Percentiles rank a stretch among this genome's conserved stretches.
phyloP scores from a whole-genome alignment of 2,797 vertebrate genomes.

The Phoeniculus purpureus region DNA sequence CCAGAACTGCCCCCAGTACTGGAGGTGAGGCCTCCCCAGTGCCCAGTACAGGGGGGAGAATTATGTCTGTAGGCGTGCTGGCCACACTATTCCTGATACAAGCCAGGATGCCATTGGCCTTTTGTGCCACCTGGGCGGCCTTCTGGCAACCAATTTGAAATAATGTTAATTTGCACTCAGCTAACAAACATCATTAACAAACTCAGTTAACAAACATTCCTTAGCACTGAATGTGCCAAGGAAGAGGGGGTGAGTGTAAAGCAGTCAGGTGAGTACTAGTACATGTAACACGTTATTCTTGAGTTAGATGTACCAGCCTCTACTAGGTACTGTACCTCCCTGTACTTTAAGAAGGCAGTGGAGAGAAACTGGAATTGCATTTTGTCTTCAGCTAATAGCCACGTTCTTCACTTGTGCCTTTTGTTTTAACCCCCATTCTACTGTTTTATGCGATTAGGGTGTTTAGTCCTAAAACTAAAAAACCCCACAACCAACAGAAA shows the following conservation, averaged over 20 bases:
- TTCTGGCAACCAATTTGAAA: background rate
- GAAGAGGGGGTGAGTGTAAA: background rate
- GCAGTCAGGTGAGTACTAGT: background rate
- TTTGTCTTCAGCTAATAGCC: background rate
- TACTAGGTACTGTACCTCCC: background rate
- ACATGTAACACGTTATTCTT: background rate
- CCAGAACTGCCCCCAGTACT: too few species aligned
- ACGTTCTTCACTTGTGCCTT: background rate
- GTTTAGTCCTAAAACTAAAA: background rate
- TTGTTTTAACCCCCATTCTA: background rate
- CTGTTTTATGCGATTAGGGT: background rate
- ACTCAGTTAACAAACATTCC: background rate
- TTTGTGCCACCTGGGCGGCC: too few species aligned
- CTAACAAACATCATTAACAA: background rate
- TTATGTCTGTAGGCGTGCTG: too few species aligned
- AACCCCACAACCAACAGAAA: too few species aligned
- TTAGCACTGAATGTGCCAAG: background rate
- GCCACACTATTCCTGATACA: too few species aligned
- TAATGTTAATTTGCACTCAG: background rate
- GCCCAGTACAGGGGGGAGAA: too few species aligned
- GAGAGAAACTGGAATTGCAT: background rate
- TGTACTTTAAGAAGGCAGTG: background rate
- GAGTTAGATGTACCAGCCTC: background rate
- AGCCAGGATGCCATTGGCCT: too few species aligned
- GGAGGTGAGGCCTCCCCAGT: too few species aligned